Base-by-base conservation (phyloP, 2,888 invertebrate genomes). In the Drosophila limbata region DNA sequence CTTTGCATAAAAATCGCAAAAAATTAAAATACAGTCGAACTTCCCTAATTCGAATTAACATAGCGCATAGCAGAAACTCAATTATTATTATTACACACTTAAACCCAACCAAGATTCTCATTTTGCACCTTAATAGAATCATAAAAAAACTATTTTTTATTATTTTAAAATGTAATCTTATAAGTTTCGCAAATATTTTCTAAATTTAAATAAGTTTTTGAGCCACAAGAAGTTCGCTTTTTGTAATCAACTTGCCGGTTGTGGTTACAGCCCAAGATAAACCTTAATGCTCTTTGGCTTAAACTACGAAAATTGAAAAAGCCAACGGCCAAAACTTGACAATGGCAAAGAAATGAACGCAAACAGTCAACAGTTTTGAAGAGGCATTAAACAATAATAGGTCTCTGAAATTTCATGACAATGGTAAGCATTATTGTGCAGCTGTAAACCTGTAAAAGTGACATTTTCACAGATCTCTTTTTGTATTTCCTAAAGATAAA, bases 261-360 rank as follows among this genome's bases (percentile, higher is more conserved):
- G 50, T 35, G 50, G 33, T 19, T 50, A 19, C 8, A 19, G 33
- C 9, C 8, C 13, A 13, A 50, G 33, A 50, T 50, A 50, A 50
- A 21, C 35, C 35, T n/a, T 13, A 21, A 47, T 31, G 47, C 62
- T 44, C 21, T 55, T 60, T 53, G 53, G 19, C 21, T 47, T 39
- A 21, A 21, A 50, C 21, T 56, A 33, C 2, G 10, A 8, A 44
- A 55, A 42, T 55, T 44, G 10, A 39, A 21, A 62, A 55, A 33
- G n/a, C 11, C 37, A 47, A 31, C 15, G 31, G 10, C n/a, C 15
- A 40, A 47, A 39, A 39, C 9, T 52, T 35, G 59, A 59, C 51
- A 51, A 37, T 51, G 51, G 28, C 44, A 35, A 5, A 21, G 13
- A 37, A 21, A 44, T 44, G 37, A 56, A 40, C 35, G 33, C 9